Percentiles rank a stretch among this genome's conserved stretches.
phyloP scores from a whole-genome alignment of 2,888 invertebrate genomes.

The Mythimna albipuncta region DNA sequence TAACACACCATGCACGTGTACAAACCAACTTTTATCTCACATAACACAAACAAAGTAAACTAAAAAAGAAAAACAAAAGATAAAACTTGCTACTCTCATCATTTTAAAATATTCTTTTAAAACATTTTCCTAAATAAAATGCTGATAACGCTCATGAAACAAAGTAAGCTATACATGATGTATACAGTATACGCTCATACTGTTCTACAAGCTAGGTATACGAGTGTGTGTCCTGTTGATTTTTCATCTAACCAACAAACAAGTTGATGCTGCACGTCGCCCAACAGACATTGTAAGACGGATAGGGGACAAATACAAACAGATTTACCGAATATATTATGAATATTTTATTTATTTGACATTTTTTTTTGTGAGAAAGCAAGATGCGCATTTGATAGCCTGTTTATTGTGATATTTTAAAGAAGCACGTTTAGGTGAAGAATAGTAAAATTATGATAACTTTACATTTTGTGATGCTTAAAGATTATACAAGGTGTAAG shows the following conservation, averaged over 20 bases:
- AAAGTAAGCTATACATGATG: conserved; percentile 27
- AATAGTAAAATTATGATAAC: not conserved
- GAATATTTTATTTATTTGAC: conserved; percentile 50
- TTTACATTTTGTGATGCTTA: not conserved
- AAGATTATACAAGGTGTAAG: not conserved
- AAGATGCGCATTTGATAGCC: conserved; percentile 26
- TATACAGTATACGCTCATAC: conserved; percentile 14
- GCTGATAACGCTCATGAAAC: conserved; percentile 40
- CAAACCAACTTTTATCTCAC: not conserved
- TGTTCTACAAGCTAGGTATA: not conserved
- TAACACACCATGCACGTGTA: not conserved
- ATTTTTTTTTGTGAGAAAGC: not conserved
- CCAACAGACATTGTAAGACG: conserved; percentile 62
- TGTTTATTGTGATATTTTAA: not conserved
- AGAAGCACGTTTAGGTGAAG: not conserved
- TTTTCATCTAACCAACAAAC: conserved; percentile 70
- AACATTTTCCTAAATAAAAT: conserved; percentile 41
- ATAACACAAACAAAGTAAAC: conserved; percentile 10
- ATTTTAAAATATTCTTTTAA: conserved; percentile 42
- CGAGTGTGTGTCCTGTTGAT: conserved; percentile 63
- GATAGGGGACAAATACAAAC: conserved; percentile 59
- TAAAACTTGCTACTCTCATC: conserved; percentile 27
- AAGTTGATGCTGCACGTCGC: conserved; percentile 66
- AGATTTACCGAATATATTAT: conserved; percentile 53
- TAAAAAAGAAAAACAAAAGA: conserved; percentile 10